These are phyloP conservation scores for Aphelenchoides fujianensis DNA, from an alignment of 1,140 invertebrate species.

Conservation along the genomic window DNA sequence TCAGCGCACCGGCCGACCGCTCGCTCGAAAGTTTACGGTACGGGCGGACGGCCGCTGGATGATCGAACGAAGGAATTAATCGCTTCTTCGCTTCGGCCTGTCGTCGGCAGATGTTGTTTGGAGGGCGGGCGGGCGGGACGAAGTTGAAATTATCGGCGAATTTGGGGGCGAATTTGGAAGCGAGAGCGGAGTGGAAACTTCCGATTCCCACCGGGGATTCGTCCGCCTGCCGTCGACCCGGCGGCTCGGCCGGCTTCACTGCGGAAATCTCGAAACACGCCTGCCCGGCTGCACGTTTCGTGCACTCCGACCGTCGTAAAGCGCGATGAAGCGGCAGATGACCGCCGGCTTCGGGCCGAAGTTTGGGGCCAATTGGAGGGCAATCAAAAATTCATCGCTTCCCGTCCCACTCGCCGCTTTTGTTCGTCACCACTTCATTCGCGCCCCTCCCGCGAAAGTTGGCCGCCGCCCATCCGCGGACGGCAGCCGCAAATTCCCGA, in stretches of 20 bases:
- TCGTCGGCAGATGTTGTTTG: background rate
- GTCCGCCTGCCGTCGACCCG: background rate
- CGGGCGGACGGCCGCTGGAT: background rate
- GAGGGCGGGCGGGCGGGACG: background rate
- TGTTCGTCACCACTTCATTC: background rate
- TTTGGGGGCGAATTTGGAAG: conserved; percentile 6
- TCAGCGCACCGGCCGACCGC: too few relatives aligned
- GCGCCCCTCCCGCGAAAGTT: background rate
- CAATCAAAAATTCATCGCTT: conserved; percentile 18
- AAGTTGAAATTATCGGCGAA: conserved; percentile 3
- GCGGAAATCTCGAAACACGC: too few relatives aligned
- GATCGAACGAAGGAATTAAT: conserved; percentile 3
- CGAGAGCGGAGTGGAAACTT: conserved; percentile 10
- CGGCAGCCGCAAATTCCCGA: background rate
- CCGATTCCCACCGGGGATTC: background rate
- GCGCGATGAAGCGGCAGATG: background rate
- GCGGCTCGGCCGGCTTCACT: conserved; percentile 15
- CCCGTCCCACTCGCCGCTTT: background rate
- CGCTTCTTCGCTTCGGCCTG: too few relatives aligned
- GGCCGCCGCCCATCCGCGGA: background rate
- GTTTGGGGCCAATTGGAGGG: background rate
- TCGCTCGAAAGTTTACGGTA: too few relatives aligned
- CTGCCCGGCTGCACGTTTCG: background rate
- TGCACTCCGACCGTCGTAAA: background rate
- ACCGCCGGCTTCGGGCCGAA: too few relatives aligned